Evolutionary conservation across 2,888 invertebrate species (phyloP).

Genomic region (Noctua comes): DNA sequence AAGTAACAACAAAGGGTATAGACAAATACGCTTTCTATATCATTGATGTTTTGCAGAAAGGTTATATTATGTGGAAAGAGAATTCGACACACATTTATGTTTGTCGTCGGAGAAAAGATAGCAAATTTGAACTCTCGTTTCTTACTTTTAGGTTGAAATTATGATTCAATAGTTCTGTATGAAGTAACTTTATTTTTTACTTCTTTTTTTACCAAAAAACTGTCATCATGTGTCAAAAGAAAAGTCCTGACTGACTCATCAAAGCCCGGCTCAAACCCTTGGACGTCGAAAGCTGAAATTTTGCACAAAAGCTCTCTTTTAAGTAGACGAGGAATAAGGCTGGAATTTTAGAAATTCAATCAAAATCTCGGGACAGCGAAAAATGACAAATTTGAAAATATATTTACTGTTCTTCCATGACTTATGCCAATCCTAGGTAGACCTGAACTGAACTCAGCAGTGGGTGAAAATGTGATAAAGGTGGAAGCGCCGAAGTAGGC

Average conservation of each 20-base stretch:
- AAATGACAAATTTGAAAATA: no score
- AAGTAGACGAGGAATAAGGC: not conserved
- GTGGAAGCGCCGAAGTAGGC: no score
- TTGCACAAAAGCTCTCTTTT: not conserved
- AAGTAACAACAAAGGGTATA: slow-evolving; percentile 23
- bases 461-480: no score
- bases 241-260: not conserved
- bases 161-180: not conserved
- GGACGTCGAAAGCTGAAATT: not conserved
- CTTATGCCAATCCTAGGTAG: no score
- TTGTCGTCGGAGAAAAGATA: not conserved
- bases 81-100: not conserved
- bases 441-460: no score
- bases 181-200: not conserved
- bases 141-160: not conserved
- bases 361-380: no score
- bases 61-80: slow-evolving; percentile 1
- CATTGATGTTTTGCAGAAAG: not conserved
- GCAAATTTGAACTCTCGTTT: not conserved
- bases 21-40: slow-evolving; percentile 41
- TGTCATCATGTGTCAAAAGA: not conserved
- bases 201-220: not conserved
- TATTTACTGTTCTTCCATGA: no score
- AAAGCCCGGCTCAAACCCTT: not conserved
- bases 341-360: not conserved